A percentile compares a stretch with the other conserved stretches of the same genome.
Conservation (phyloP, 2,888 invertebrate species). For the Himalopsyche tibetana region DNA sequence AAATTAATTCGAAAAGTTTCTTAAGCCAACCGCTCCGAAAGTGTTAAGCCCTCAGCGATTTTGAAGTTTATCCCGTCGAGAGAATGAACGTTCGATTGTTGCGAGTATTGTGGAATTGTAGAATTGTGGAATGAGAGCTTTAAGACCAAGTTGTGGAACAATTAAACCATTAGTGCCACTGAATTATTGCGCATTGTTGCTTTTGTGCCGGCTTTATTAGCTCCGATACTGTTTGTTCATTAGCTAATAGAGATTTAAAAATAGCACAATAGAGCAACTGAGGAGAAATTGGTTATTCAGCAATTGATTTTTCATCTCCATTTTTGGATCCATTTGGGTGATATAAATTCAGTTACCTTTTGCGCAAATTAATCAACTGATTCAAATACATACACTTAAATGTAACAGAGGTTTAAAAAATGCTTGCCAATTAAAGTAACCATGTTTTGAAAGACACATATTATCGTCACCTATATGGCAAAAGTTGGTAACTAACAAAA, state of each 20-base stretch:
- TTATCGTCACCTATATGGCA: too few species aligned
- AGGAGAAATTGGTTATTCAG: too few species aligned
- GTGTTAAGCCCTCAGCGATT: constrained; percentile 31
- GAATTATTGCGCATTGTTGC: constrained; percentile 31
- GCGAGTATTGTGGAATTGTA: not conserved
- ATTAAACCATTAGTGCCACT: constrained; percentile 42
- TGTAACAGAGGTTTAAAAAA: too few species aligned
- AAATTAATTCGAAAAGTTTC: not conserved
- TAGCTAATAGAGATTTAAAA: not conserved
- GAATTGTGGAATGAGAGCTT: constrained; percentile 28
- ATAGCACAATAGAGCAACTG: not conserved
- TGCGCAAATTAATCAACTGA: too few species aligned
- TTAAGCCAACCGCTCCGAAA: not conserved
- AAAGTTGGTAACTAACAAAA: too few species aligned
- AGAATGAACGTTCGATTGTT: constrained; percentile 29
- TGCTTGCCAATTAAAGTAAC: too few species aligned
- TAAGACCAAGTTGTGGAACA: constrained; percentile 32
- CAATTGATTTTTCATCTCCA: too few species aligned
- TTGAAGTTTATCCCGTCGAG: not conserved
- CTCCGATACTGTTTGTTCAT: constrained; percentile 16
- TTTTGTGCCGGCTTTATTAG: constrained; percentile 15
- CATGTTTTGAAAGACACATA: too few species aligned
- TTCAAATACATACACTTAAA: too few species aligned
- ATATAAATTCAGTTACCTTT: too few species aligned
- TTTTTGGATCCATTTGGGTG: too few species aligned